Evolutionary conservation across 2,113 vertebrate genomes (phyloP), one percentile per base, ranked within the genome.

Genomic region (Chaenogobius annularis): DNA sequence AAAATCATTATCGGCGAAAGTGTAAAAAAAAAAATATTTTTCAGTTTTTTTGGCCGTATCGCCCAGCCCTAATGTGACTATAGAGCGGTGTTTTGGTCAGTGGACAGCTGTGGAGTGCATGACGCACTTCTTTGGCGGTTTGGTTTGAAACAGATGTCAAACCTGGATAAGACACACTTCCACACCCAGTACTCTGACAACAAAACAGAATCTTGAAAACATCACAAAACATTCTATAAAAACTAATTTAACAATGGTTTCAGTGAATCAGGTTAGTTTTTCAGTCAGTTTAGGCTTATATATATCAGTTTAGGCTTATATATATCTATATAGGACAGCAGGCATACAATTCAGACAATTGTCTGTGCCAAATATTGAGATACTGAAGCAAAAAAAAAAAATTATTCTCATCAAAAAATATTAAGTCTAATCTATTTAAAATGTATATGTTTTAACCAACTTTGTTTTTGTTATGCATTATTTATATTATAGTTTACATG

Each of bases 111-210:
- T 65, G 31, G 26, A 66, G 31, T 47, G 22, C 37, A 40, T 77
- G 72, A 83, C 74, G 78, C 73, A 84, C 67, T 78, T 31, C 66
- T 47, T 37, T 75, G 43, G 62, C 23, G 11, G 5, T 72, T 73
- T 71, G 71, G 64, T 31, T 76, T 48, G 64, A 74, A 88, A 78
- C 81, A 81, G 79, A 88, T 77, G 83, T 67, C 75, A 70, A 70
- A 69, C 73, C 68, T 72, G 66, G 64, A 77, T 85, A 72, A 48
- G 56, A 69, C 71, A 75, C 77, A 74, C 62, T 63, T 43, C 1
- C 52, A 58, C 17, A 50, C 59, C 76, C 69, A 55, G 31, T 22
- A 78, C 0, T 14, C 19, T 46, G 17, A 52, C 17, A 10, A 78
- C 47, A n/a, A 9, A 19, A 44, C 23, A 11, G 7, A 43, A 66